Evolutionary conservation across 2,888 invertebrate species (phyloP), one percentile per base, ranked within the genome.

Genomic region (Smittia sp.): DNA sequence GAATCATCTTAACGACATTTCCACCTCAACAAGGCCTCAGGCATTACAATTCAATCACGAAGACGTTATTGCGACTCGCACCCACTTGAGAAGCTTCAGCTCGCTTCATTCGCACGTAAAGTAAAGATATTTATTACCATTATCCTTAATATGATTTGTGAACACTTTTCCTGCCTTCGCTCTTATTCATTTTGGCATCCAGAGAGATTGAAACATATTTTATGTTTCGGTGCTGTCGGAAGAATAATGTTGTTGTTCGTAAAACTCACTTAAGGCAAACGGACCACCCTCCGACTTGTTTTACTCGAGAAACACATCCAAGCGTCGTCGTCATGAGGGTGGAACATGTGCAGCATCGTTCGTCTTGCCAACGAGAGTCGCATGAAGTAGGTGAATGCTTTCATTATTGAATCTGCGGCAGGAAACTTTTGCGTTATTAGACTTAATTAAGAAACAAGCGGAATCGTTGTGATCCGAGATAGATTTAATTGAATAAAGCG

Each of bases 111-210:
- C 20, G 32, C 22, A 39, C 66, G 20, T 20, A 68, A 66, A 67
- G 3, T 25, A 15, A 32, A 54, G 41, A 69, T 52, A 69, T 69
- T 69, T 69, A 69, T 69, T 69, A 32, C 69, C 69, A 69, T 69
- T 41, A 69, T 69, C 69, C 69, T 69, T 69, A 25, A 69, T 54
- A 69, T 69, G 69, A 69, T 69, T 69, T 69, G 69, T 52, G 24
- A 20, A 18, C 58, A 58, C 18, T 69, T 27, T 54, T 69, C 15
- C 69, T 54, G 41, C 69, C 69, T 54, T 24, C 54, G 25, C n/a
- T 27, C 38, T 66, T 7, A 32, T 66, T 66, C 32, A 9, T 0
- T 27, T 66, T 62, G 22, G 22, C 25, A 65, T 27, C 25, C 25
- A 25, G 32, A 32, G 25, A 27, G n/a, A 69, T 69, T 69, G 22